A percentile compares a stretch with the other conserved stretches of the same genome.
Evolutionary conservation across 2,113 vertebrate genomes (phyloP).

Genomic region (Egretta garzetta): DNA sequence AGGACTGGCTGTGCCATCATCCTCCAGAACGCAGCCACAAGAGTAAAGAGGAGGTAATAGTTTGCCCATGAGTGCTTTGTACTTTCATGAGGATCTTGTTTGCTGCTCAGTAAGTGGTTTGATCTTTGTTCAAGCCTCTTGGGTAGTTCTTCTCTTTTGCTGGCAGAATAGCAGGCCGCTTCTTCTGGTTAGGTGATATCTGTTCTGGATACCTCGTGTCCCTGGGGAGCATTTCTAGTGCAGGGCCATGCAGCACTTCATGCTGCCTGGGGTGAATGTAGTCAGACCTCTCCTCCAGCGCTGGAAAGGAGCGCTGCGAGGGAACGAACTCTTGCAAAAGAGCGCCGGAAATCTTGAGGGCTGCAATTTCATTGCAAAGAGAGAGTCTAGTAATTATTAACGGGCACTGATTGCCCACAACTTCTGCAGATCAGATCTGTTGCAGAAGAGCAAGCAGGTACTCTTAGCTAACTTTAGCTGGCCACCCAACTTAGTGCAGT

Average conservation of each 20-base stretch:
- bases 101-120: background rate
- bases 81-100: background rate
- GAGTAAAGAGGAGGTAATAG: background rate
- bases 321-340: background rate
- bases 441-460: background rate
- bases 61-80: background rate
- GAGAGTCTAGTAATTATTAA: background rate
- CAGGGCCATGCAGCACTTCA: background rate
- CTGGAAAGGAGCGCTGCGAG: background rate
- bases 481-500: background rate
- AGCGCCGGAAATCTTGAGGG: background rate
- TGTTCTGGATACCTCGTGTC: fast-evolving
- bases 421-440: background rate
- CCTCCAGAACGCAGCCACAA: background rate
- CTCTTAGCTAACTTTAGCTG: background rate
- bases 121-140: background rate
- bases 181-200: background rate
- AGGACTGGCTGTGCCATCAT: background rate
- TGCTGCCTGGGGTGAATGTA: background rate
- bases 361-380: background rate
- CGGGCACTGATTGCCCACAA: background rate
- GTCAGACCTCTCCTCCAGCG: background rate
- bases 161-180: background rate
- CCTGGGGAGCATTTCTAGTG: background rate
- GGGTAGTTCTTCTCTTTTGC: background rate